A percentile compares a stretch with the other conserved stretches of the same genome.
Evolutionary conservation across 1,140 invertebrate genomes (phyloP).

Genomic region (Tyrophagus putrescentiae): DNA sequence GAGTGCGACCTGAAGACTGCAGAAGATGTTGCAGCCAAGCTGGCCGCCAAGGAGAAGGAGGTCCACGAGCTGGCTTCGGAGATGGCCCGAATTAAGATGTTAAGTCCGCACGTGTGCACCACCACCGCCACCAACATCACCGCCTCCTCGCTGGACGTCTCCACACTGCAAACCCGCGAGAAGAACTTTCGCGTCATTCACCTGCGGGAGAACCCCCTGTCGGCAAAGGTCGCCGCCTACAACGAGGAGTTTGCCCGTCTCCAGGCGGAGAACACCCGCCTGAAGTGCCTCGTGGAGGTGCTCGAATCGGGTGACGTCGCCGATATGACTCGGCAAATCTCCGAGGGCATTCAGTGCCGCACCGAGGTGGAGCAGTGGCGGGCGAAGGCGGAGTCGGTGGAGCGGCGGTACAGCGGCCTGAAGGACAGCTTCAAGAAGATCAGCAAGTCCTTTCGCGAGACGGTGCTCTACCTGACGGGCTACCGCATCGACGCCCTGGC

Average conservation of each 20-base stretch:
- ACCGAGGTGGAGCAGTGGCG: slow-evolving; percentile 31
- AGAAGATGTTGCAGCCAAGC: background rate
- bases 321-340: slow-evolving; percentile 28
- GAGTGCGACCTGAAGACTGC: background rate
- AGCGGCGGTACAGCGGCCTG: slow-evolving; percentile 51
- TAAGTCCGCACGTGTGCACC: background rate
- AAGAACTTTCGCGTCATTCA: slow-evolving; percentile 33
- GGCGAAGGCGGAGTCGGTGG: slow-evolving; percentile 32
- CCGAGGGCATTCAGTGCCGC: slow-evolving; percentile 31
- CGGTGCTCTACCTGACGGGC: slow-evolving; percentile 65
- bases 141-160: background rate
- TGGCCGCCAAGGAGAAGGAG: slow-evolving; percentile 22
- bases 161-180: background rate
- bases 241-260: slow-evolving; percentile 50
- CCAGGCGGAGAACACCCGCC: slow-evolving; percentile 49
- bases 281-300: slow-evolving; percentile 37
- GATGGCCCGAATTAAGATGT: slow-evolving; percentile 2
- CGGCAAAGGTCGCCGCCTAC: slow-evolving; percentile 46
- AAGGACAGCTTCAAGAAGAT: slow-evolving; percentile 67
- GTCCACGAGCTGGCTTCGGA: slow-evolving; percentile 8
- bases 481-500: slow-evolving; percentile 61
- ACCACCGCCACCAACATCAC: no score
- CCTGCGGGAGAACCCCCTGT: slow-evolving; percentile 59
- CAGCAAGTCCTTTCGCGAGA: slow-evolving; percentile 65
- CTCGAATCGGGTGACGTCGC: slow-evolving; percentile 31